Evolutionary conservation across 2,113 vertebrate species (phyloP).

Genomic region (Anseranas semipalmata): DNA sequence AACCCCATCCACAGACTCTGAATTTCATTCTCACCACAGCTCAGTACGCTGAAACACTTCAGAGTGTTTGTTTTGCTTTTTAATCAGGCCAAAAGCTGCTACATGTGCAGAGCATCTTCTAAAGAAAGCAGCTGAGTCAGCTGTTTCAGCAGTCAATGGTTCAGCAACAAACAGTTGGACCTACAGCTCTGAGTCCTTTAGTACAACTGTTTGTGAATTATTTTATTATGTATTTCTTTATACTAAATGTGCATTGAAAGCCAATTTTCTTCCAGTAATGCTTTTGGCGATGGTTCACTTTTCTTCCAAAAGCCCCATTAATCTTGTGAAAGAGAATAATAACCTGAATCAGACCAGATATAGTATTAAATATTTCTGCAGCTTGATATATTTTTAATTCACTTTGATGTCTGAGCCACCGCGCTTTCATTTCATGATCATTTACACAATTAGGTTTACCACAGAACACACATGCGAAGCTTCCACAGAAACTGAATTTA

Average conservation of each 20-base stretch:
- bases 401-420: background rate
- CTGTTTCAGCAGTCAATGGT: background rate
- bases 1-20: fast-evolving
- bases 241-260: background rate
- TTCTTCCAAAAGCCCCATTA: background rate
- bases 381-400: background rate
- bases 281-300: background rate
- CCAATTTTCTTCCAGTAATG: background rate
- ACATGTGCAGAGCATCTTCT: background rate
- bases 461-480: background rate
- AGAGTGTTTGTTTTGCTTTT: background rate
- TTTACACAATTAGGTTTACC: background rate
- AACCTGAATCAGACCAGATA: background rate
- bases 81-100: background rate
- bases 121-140: background rate
- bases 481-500: background rate
- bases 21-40: background rate
- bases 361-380: background rate
- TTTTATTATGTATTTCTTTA: background rate
- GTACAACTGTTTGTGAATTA: background rate
- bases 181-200: background rate
- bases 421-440: background rate
- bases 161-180: background rate
- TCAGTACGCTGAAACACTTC: background rate
- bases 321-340: background rate